Base-by-base conservation (phyloP, 2,888 invertebrate species). In the Apoda limacodes region DNA sequence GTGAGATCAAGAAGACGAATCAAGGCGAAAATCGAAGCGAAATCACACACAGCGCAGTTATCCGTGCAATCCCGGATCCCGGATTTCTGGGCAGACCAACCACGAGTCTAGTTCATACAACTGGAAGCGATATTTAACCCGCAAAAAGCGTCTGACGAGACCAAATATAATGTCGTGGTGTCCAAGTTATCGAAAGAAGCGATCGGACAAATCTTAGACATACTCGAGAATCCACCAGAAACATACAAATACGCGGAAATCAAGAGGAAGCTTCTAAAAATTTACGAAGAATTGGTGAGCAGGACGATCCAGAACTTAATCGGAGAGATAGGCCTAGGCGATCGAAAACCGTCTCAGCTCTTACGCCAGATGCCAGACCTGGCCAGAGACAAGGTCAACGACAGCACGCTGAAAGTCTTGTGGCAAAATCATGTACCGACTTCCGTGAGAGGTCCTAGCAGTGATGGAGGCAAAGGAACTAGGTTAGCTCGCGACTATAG, bases 271-370 rank as follows among this genome's bases (percentile, higher is more conserved):
- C 19, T 19, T 5, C 19, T 19, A 9, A 19, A 19, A 6, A 19
- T 19, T 6, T 19, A 19, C 19, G 19, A 19, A 22, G 9, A 22
- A n/a, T 22, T 10, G 5, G 23, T n/a, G n/a, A 22, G 23, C 23
- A 5, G 22, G 2, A 24, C 28, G 17, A 10, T 35, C 10, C 27
- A 33, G 13, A 35, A 24, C 21, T n/a, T 35, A 15, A 15, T 40
- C 5, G 22, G 20, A 19, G 34, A 40, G 14, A 30, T 40, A 14
- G 33, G 34, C 4, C 25, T 40, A 3, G 40, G 40, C 2, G 30
- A 37, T 11, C 35, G 37, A 23, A 37, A 33, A 10, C 35, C 36
- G 4, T 28, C 22, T 2, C 40, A 37, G 23, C 30, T 40, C 4
- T 15, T 40, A 9, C 23, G 30, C 3, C 10, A 25, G 2, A 40